A percentile compares a stretch with the other conserved stretches of the same genome.
Conservation (phyloP, 2,888 invertebrate genomes). For the Muscina levida region DNA sequence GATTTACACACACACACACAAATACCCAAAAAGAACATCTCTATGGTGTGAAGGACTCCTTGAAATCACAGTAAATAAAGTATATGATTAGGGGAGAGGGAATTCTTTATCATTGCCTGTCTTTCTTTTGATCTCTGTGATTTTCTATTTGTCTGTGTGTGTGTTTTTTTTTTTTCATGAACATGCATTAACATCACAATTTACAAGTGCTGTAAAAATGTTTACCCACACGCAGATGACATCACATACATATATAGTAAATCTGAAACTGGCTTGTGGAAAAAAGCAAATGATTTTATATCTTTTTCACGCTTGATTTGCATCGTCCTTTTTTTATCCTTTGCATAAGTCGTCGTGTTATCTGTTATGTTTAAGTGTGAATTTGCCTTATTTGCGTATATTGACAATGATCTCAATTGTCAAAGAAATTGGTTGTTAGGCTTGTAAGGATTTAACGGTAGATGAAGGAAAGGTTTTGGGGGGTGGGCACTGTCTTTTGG, state of each 20-base stretch:
- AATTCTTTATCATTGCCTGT: slow-evolving; percentile 18
- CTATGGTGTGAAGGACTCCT: neutral
- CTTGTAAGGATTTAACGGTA: slow-evolving; percentile 14
- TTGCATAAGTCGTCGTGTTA: neutral
- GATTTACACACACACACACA: neutral
- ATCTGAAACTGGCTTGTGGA: neutral
- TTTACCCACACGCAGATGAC: no score
- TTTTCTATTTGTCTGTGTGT: no score
- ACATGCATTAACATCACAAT: slow-evolving; percentile 39
- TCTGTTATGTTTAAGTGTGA: neutral
- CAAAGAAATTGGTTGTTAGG: neutral
- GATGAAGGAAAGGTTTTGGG: no score
- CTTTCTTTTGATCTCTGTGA: slow-evolving; percentile 15
- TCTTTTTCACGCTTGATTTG: slow-evolving; percentile 59
- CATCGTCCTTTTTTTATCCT: slow-evolving; percentile 15
- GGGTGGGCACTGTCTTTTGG: no score
- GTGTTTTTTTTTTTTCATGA: no score
- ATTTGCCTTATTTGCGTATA: slow-evolving; percentile 44
- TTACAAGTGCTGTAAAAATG: slow-evolving; percentile 38
- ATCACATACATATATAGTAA: no score
- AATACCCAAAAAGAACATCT: neutral
- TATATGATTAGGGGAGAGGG: no score
- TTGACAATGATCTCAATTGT: slow-evolving; percentile 37
- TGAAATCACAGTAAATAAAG: slow-evolving; percentile 6
- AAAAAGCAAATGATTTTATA: slow-evolving; percentile 35